Conservation (phyloP, 2,888 invertebrate species). For the Cryptocephalus moraei region DNA sequence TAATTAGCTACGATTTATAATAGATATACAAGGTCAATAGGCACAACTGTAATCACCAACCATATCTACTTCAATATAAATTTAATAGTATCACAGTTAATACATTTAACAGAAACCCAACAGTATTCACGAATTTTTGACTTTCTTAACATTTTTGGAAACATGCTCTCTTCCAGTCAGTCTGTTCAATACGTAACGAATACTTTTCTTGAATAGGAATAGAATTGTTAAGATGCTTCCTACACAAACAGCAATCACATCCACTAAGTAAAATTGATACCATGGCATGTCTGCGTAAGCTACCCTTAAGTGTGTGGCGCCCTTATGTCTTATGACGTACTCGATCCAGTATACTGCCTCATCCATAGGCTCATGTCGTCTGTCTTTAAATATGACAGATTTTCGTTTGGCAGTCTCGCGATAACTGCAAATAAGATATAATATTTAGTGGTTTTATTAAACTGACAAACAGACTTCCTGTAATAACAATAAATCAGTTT, state of each 20-base stretch:
- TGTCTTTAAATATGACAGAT: slow-evolving; percentile 1
- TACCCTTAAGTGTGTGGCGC: slow-evolving; percentile 3
- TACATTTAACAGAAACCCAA: background rate
- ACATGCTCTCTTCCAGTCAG: no score
- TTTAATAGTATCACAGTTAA: background rate
- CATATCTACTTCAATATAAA: no score
- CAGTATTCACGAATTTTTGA: background rate
- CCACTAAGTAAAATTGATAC: slow-evolving; percentile 4
- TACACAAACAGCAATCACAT: background rate
- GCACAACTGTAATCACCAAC: no score
- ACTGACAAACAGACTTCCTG: no score
- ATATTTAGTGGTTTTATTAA: no score
- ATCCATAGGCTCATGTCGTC: slow-evolving; percentile 2
- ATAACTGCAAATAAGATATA: background rate
- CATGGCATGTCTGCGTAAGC: background rate
- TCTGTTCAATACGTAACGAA: no score
- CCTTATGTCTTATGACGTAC: slow-evolving; percentile 1
- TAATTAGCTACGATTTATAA: no score
- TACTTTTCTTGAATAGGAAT: background rate
- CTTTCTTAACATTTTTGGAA: background rate
- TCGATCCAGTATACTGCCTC: slow-evolving; percentile 4
- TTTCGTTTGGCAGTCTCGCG: background rate
- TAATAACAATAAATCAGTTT: no score
- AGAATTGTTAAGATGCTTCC: background rate
- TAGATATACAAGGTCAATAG: no score